These are phyloP conservation scores for Aphaenogaster ashmeadi DNA, from an alignment of 1,140 invertebrate genomes.

Conservation along the genomic window DNA sequence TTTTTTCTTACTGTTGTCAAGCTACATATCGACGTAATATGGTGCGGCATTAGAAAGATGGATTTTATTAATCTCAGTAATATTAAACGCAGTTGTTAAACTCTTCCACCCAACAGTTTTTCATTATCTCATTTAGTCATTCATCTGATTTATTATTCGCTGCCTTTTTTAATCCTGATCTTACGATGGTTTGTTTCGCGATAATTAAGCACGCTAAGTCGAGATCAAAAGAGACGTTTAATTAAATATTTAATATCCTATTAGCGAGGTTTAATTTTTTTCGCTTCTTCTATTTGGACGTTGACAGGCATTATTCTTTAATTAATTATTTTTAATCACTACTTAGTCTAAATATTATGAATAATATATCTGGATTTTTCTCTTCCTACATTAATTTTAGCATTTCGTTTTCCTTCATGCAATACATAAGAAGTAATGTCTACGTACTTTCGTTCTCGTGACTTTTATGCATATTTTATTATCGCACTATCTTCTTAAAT, in stretches of 20 bases:
- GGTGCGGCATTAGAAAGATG: neutral
- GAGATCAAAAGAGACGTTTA: conserved; percentile 42
- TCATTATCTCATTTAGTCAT: neutral
- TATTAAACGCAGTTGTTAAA: conserved; percentile 44
- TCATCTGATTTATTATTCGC: neutral
- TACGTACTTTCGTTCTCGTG: neutral
- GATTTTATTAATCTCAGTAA: conserved; percentile 56
- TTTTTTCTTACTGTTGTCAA: conserved; percentile 18
- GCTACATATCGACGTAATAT: conserved; percentile 48
- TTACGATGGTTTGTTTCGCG: conserved; percentile 2
- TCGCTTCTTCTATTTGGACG: neutral
- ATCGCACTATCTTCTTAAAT: neutral
- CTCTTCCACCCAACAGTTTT: neutral
- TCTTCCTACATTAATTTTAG: neutral
- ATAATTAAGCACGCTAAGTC: conserved; percentile 31
- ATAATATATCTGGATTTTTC: neutral
- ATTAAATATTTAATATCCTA: conserved; percentile 63
- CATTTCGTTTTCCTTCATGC: neutral
- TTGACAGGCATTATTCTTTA: neutral
- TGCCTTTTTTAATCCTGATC: neutral
- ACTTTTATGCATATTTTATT: neutral
- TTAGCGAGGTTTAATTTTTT: conserved; percentile 22
- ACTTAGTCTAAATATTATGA: neutral
- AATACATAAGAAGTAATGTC: neutral
- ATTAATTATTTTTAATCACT: conserved; percentile 37